A percentile compares a stretch with the other conserved stretches of the same genome.
Conservation (phyloP, 2,113 vertebrate genomes). For the Leptobrachium ailaonicum region DNA sequence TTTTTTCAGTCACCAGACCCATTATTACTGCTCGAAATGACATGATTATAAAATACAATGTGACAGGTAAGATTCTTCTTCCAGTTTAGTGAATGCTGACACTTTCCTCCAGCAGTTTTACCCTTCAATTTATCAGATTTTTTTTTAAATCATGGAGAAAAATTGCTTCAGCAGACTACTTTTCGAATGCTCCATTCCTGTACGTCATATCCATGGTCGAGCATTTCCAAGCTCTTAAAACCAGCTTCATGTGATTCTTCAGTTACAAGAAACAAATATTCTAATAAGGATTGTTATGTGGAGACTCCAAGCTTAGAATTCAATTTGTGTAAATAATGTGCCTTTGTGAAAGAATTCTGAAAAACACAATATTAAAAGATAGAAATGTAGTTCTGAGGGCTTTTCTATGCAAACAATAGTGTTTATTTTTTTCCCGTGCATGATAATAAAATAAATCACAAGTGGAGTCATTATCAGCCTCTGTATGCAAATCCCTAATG, state of each 20-base stretch:
- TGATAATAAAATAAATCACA: not conserved
- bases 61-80: conserved; percentile 6
- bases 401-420: not conserved
- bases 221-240: not conserved
- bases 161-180: not conserved
- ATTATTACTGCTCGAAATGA: not conserved
- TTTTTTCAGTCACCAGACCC: not conserved
- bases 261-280: not conserved
- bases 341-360: not conserved
- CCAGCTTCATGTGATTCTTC: not conserved
- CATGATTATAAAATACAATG: conserved; percentile 1
- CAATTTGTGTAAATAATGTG: not conserved
- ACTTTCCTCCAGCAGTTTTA: conserved; percentile 21
- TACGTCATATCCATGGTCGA: not conserved
- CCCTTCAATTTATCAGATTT: not conserved
- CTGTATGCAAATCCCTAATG: not conserved
- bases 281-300: not conserved
- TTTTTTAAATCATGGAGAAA: not conserved
- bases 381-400: not conserved
- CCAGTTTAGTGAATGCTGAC: not conserved
- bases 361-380: not conserved
- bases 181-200: not conserved
- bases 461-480: not conserved
- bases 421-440: not conserved
- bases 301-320: too few relatives aligned